These are phyloP conservation scores for Leptobrachium leishanense DNA, from an alignment of 2,113 vertebrate genomes.

Conservation along the genomic window DNA sequence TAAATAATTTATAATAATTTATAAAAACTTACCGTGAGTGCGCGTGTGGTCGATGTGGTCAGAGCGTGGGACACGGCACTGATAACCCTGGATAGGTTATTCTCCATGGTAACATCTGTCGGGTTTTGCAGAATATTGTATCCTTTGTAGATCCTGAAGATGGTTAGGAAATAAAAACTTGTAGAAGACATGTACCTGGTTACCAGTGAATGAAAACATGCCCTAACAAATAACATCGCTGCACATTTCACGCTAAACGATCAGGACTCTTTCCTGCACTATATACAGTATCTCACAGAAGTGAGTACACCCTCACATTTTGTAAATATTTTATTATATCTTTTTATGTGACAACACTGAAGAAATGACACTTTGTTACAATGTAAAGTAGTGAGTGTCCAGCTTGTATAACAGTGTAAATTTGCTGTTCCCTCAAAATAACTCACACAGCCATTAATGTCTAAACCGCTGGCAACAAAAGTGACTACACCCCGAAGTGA, in stretches of 20 bases:
- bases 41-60: slow-evolving; percentile 85
- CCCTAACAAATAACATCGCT: background rate
- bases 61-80: slow-evolving; percentile 84
- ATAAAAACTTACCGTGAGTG: slow-evolving; percentile 77
- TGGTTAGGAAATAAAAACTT: background rate
- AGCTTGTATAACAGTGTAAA: no score
- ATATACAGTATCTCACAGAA: no score
- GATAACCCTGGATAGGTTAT: slow-evolving; percentile 90
- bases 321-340: no score
- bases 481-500: no score
- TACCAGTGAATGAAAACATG: background rate
- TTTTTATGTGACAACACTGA: no score
- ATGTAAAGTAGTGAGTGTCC: no score
- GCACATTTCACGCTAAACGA: background rate
- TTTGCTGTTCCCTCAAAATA: no score
- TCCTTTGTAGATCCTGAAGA: slow-evolving; percentile 85
- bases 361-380: no score
- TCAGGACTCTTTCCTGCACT: no score
- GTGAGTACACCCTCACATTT: no score
- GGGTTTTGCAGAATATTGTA: slow-evolving; percentile 79
- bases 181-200: background rate
- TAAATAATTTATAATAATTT: background rate
- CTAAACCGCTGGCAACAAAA: no score
- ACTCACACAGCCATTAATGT: no score
- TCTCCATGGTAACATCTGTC: slow-evolving; percentile 88